Evolutionary conservation across 2,888 invertebrate genomes (phyloP).

Genomic region (Eupeodes latifasciatus): DNA sequence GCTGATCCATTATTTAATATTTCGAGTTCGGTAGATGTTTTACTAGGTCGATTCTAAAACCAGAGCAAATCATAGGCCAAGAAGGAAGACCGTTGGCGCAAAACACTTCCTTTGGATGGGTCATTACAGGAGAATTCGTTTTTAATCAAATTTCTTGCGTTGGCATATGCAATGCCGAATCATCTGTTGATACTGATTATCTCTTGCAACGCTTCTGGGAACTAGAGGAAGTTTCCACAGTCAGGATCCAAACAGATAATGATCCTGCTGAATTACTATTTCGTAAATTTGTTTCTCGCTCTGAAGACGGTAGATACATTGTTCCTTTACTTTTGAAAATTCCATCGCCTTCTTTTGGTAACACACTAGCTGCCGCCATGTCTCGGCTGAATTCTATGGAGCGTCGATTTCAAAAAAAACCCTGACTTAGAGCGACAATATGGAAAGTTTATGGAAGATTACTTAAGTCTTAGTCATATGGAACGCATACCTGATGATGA

Average conservation of each 20-base stretch:
- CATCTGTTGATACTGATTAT: not conserved
- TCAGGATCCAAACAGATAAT: not conserved
- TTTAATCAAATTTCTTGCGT: conserved; percentile 7
- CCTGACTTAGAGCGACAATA: not conserved
- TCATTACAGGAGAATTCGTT: conserved; percentile 33
- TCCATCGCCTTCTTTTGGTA: conserved; percentile 17
- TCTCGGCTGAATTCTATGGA: conserved; percentile 23
- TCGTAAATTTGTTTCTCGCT: conserved; percentile 27
- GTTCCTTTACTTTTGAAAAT: conserved; percentile 18
- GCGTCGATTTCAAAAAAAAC: not conserved
- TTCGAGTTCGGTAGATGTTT: conserved; percentile 54
- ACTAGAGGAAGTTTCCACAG: conserved; percentile 37
- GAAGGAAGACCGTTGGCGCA: too few species aligned
- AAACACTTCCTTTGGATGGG: too few species aligned
- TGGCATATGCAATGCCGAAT: conserved; percentile 7
- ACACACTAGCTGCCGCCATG: not conserved
- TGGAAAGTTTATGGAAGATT: conserved; percentile 23
- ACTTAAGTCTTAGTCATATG: conserved; percentile 27
- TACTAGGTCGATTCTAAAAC: conserved; percentile 62
- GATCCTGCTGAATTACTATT: conserved; percentile 33
- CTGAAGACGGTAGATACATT: conserved; percentile 22
- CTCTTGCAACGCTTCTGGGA: conserved; percentile 52
- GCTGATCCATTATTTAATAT: conserved; percentile 64
- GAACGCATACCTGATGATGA: not conserved
- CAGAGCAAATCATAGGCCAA: conserved; percentile 26